Evolutionary conservation across 2,113 vertebrate genomes (phyloP), one percentile per base, ranked within the genome.

Genomic region (Catagonus wagneri): DNA sequence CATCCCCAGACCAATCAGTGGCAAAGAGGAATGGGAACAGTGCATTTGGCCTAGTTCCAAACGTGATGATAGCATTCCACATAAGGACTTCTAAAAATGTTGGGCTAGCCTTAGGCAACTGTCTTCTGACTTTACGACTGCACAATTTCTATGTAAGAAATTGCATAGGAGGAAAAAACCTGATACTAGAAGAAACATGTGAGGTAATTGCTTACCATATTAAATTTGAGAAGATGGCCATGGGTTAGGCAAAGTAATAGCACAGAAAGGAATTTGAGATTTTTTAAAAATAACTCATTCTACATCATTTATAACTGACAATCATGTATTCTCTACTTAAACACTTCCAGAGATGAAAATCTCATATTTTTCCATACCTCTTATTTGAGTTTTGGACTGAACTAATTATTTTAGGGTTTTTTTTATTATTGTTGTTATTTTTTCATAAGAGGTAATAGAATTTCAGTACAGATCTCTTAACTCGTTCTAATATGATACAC

Each of bases 371-470:
- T 83, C 23, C 34, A 16, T 61, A 74, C 3, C 7, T 83, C 9
- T 90, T 83, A 74, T 29, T 95, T 83, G 84, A 95, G 19, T 63
- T 87, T 78, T 52, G 14, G 12, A 34, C 7, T 63, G 7, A 94
- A 65, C 5, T 71, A 27, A n/a, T 75, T 63, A 1, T n/a, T 86
- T 90, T 32, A 65, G 54, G 83, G 4, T 90, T 84, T 72, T 60
- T 78, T 50, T 13, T 74, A 69, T 23, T 65, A 22, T 58, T 72
- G 13, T 39, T 20, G 11, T 44, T 81, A 39, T 54, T 32, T 66
- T 65, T 32, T 8, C 34, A 19, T 44, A 68, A 88, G 27, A 56
- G 13, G 3, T 74, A 72, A 74, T 88, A 12, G 20, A 56, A 74
- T 74, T 90, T 88, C 19, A 85, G 4, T 13, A 27, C 1, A 69